phyloP scores from a whole-genome alignment of 2,888 invertebrate species.

The Sceliomorpha sp. region DNA sequence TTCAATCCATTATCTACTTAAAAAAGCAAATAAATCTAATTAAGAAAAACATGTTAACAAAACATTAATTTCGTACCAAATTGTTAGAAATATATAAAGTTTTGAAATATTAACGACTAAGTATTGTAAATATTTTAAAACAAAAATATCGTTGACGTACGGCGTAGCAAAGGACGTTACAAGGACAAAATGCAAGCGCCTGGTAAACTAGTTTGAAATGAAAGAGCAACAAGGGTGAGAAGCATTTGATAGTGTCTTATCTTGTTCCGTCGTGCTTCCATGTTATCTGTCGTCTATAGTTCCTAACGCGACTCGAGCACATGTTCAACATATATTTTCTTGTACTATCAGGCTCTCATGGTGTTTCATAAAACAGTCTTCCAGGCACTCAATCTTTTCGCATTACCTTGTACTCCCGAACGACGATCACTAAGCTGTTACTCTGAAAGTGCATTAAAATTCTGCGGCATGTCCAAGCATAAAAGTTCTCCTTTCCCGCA shows the following conservation, averaged over 20 bases:
- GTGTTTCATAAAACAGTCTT: constrained; percentile 12
- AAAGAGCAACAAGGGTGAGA: constrained; percentile 2
- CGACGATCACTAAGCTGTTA: constrained; percentile 14
- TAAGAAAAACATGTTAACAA: no score
- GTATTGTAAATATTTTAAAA: constrained; percentile 8
- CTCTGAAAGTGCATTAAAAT: constrained; percentile 12
- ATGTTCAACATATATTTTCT: constrained; percentile 12
- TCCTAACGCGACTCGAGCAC: constrained; percentile 2
- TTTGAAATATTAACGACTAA: no score
- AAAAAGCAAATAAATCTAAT: no score
- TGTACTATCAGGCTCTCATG: constrained; percentile 12
- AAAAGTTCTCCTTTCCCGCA: constrained; percentile 14
- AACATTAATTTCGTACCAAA: no score
- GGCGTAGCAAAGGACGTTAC: constrained; percentile 6
- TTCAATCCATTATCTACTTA: no score
- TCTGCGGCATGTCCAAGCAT: constrained; percentile 16
- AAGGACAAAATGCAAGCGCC: constrained; percentile 3
- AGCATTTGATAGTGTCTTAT: constrained; percentile 4
- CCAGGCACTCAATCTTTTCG: constrained; percentile 5
- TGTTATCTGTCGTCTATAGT: constrained; percentile 7
- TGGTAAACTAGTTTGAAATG: not conserved
- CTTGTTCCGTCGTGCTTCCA: not conserved
- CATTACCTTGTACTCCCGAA: constrained; percentile 6
- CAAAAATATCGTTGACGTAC: constrained; percentile 8
- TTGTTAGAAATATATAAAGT: no score